A percentile compares a stretch with the other conserved stretches of the same genome.
Evolutionary conservation across 2,113 vertebrate species (phyloP).

Genomic region (Antennarius striatus): DNA sequence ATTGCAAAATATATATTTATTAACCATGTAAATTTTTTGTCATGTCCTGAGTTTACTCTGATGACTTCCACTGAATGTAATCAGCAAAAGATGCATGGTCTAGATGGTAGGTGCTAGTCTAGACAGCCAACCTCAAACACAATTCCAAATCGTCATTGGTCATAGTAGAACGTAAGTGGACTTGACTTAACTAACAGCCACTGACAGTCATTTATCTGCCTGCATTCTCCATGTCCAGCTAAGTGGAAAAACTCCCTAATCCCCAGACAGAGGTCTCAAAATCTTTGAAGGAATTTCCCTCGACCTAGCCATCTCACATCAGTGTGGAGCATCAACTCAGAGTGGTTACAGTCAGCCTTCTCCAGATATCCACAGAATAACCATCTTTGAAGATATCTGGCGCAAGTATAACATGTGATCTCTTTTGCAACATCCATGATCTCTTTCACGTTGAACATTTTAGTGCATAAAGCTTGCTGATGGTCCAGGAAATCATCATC

Average conservation of each 20-base stretch:
- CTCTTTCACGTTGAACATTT: constrained; percentile 38
- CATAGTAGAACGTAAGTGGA: too few species aligned
- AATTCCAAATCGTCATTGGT: too few species aligned
- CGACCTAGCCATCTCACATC: background rate
- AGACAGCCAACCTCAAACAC: too few species aligned
- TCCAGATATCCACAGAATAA: background rate
- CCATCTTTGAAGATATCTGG: constrained; percentile 22
- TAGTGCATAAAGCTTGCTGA: constrained; percentile 27
- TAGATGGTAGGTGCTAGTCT: too few species aligned
- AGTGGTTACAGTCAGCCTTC: background rate
- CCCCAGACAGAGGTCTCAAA: constrained; percentile 21
- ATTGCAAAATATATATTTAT: too few species aligned
- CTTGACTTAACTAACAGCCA: too few species aligned
- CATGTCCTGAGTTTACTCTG: too few species aligned
- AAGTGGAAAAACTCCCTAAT: constrained; percentile 24
- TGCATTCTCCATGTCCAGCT: too few species aligned
- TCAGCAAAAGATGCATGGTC: too few species aligned
- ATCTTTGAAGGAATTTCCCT: background rate
- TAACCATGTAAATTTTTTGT: too few species aligned
- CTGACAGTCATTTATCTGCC: too few species aligned
- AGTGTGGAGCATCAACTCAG: constrained; percentile 3
- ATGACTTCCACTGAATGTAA: too few species aligned
- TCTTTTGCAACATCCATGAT: constrained; percentile 20
- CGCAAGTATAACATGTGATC: constrained; percentile 4
- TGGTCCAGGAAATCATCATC: constrained; percentile 9